Evolutionary conservation across 2,888 invertebrate genomes (phyloP), one percentile per base, ranked within the genome.

Genomic region (Elmis aenea): DNA sequence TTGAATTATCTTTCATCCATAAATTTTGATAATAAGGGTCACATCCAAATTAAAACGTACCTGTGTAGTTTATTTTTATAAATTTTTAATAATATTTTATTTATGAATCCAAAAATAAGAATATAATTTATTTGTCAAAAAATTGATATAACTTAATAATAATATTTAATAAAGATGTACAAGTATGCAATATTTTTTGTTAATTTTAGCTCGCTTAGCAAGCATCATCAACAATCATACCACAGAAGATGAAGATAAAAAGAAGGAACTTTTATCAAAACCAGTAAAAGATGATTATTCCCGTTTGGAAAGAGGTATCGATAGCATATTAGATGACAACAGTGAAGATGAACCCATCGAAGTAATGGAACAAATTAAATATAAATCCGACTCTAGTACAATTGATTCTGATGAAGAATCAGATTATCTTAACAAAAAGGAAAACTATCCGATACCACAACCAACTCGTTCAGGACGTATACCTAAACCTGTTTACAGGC

Each of bases 381-480:
- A 33, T 2, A 48, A 47, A 34, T 46, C 49, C 1, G 54, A 54
- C n/a, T 18, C 18, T 6, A 18, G 8, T 18, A 8, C 8, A 18
- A 6, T 8, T 18, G 18, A 18, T 6, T 45, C 52, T 11, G 38
- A 31, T 11, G 27, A 38, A 13, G 34, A 48, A 33, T 27, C 43
- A n/a, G 25, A 45, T 22, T 39, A 50, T 29, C 45, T 51, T 2
- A 58, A 61, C n/a, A 55, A 58, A 23, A 58, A 59, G 14, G 41
- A 50, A 2, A 56, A 64, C 50, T 32, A 61, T 11, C 63, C 64
- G 33, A 51, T 58, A 33, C 53, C 62, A 8, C 62, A 66, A 50
- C 67, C 67, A 11, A 71, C 71, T 3, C 59, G 71, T 43, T 71
- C 68, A 2, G 71, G 71, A 3, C 57, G 71, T 43, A 45, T 62